Evolutionary conservation across 1,140 invertebrate genomes (phyloP).

Genomic region (Neuroterus valhalla): DNA sequence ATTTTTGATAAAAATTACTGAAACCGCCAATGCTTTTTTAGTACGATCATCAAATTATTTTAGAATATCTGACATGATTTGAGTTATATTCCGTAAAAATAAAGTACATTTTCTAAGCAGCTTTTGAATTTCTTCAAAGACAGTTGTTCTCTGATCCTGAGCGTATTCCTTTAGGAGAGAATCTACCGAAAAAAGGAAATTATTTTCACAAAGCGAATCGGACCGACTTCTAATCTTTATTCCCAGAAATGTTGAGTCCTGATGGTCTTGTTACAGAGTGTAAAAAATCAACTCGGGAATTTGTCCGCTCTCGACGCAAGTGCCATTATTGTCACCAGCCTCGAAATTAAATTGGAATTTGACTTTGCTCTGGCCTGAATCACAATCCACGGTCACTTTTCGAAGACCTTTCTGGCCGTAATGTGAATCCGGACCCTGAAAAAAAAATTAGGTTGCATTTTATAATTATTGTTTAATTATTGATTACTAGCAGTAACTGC

Average conservation of each 20-base stretch:
- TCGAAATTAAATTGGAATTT: conserved; percentile 92
- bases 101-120: conserved; percentile 9
- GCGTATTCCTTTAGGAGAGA: neutral
- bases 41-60: neutral
- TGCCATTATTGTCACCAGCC: conserved; percentile 92
- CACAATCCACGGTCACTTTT: conserved; percentile 85
- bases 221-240: neutral
- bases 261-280: conserved; percentile 52
- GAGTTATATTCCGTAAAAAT: neutral
- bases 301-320: conserved; percentile 92
- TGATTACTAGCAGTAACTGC: no score
- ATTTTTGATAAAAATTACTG: no score
- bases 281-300: conserved; percentile 94
- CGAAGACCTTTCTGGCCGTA: conserved; percentile 90
- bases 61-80: neutral
- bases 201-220: neutral
- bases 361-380: conserved; percentile 82
- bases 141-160: neutral
- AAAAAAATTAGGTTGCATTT: conserved; percentile 46
- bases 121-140: conserved; percentile 31
- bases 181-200: neutral
- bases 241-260: neutral
- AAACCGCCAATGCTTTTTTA: neutral
- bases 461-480: no score
- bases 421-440: conserved; percentile 90